These are phyloP conservation scores for Axis porcinus DNA, from an alignment of 2,113 vertebrate species.

Conservation along the genomic window DNA sequence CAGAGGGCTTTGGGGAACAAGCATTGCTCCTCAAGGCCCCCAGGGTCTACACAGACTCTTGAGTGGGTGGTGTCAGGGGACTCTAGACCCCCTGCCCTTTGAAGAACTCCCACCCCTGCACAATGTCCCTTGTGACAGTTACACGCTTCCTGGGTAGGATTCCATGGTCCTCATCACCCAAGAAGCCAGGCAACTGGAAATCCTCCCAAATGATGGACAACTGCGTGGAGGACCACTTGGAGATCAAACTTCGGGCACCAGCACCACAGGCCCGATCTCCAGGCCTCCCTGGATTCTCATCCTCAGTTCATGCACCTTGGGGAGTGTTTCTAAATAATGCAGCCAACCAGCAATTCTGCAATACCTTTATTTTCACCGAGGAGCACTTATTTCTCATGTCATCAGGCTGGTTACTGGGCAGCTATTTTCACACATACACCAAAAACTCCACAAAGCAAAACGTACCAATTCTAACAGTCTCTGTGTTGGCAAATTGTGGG, in stretches of 20 bases:
- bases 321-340: background rate
- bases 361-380: background rate
- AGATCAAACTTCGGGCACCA: background rate
- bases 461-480: background rate
- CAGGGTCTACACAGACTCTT: background rate
- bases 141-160: background rate
- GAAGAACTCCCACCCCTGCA: rapidly evolving
- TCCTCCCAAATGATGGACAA: background rate
- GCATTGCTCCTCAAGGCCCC: background rate
- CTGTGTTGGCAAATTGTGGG: background rate
- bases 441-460: background rate
- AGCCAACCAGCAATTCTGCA: background rate
- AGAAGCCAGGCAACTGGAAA: background rate
- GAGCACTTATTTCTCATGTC: background rate
- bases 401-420: background rate
- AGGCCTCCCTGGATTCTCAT: background rate
- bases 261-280: background rate
- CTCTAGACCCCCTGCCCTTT: background rate
- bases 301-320: too few relatives aligned
- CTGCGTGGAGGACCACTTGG: rapidly evolving
- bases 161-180: rapidly evolving
- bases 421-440: background rate
- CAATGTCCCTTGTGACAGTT: too few relatives aligned
- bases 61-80: background rate
- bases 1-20: background rate